These are phyloP conservation scores for Gymnodraco acuticeps DNA, from an alignment of 2,797 vertebrate genomes.

Conservation along the genomic window DNA sequence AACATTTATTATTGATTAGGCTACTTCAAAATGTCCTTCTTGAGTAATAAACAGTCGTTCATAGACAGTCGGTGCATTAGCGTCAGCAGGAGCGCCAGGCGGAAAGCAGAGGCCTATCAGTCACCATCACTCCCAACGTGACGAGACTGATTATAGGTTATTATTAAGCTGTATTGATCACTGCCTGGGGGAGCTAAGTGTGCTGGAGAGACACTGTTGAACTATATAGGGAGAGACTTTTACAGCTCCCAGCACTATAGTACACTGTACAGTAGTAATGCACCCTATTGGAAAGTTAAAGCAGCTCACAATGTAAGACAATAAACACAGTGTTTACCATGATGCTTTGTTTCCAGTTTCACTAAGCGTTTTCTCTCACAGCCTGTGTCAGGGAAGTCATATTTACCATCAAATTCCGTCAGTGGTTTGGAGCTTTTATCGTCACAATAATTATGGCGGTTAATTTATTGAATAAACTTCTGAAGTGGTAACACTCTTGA, in stretches of 20 bases:
- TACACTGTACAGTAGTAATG: conserved; percentile 34
- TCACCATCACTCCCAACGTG: conserved; percentile 78
- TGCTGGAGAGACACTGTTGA: conserved; percentile 55
- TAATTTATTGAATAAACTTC: conserved; percentile 76
- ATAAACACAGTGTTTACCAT: conserved; percentile 31
- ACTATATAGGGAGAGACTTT: conserved; percentile 58
- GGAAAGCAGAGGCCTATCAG: conserved; percentile 75
- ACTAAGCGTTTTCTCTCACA: conserved; percentile 3
- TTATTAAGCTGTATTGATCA: conserved; percentile 84
- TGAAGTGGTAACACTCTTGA: conserved; percentile 63
- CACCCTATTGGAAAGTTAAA: conserved; percentile 43
- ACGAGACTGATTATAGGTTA: conserved; percentile 82
- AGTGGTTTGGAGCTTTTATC: conserved; percentile 74
- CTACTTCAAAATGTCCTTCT: conserved; percentile 79
- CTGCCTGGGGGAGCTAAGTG: conserved; percentile 63
- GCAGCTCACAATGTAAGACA: conserved; percentile 24
- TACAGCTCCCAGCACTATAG: conserved; percentile 67
- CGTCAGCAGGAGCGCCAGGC: conserved; percentile 69
- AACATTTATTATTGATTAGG: conserved; percentile 82
- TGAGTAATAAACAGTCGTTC: conserved; percentile 84
- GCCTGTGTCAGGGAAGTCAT: conserved; percentile 26
- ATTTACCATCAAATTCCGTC: conserved; percentile 63
- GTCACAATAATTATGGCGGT: conserved; percentile 75
- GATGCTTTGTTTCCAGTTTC: conserved; percentile 23
- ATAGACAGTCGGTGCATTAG: conserved; percentile 79